These are phyloP conservation scores for Mythimna lalbum DNA, from an alignment of 2,888 invertebrate genomes.

Conservation along the genomic window DNA sequence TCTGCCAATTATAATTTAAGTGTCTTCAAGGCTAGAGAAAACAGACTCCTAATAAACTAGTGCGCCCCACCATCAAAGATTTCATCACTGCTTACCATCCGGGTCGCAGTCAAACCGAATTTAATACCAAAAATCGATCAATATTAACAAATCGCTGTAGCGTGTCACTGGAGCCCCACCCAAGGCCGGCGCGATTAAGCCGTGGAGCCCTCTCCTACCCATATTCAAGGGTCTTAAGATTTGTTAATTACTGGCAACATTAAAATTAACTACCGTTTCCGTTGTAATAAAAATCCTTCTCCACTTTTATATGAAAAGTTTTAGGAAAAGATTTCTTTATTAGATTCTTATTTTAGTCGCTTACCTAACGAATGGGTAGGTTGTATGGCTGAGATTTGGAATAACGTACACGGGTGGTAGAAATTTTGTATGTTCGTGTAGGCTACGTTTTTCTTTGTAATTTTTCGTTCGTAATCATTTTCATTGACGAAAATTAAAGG, in stretches of 20 bases:
- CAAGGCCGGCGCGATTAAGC: constrained; percentile 76
- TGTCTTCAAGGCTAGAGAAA: too few relatives aligned
- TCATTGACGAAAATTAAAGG: neutral
- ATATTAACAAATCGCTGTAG: constrained; percentile 52
- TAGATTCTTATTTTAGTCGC: constrained; percentile 51
- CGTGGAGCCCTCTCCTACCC: constrained; percentile 76
- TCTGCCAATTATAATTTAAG: too few relatives aligned
- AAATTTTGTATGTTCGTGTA: neutral
- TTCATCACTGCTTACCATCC: too few relatives aligned
- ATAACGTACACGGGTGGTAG: neutral
- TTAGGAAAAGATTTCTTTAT: constrained; percentile 62
- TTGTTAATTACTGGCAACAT: constrained; percentile 88
- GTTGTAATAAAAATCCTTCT: constrained; percentile 77
- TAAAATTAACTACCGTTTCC: constrained; percentile 86
- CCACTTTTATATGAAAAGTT: constrained; percentile 69
- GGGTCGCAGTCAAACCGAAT: too few relatives aligned
- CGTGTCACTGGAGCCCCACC: constrained; percentile 50
- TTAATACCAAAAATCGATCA: neutral
- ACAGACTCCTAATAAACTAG: too few relatives aligned
- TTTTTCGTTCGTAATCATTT: neutral
- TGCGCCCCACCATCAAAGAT: too few relatives aligned
- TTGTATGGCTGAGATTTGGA: constrained; percentile 8
- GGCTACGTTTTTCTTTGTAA: too few relatives aligned
- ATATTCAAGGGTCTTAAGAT: constrained; percentile 86
- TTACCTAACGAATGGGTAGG: constrained; percentile 11